Conservation (phyloP, 1,140 invertebrate genomes). For the Eumeta japonica region DNA sequence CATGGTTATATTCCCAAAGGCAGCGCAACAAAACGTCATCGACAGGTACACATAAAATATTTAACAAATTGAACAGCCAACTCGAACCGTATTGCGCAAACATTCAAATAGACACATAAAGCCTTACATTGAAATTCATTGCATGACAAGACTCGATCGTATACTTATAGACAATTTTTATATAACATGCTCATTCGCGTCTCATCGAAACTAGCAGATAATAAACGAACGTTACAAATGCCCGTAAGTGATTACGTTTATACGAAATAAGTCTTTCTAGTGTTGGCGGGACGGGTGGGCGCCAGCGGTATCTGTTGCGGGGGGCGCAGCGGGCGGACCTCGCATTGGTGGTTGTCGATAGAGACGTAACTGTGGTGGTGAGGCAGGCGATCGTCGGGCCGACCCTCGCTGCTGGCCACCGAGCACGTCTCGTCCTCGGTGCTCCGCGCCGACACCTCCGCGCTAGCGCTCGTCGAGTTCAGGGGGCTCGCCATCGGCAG, state of each 20-base stretch:
- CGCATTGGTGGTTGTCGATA: constrained; percentile 52
- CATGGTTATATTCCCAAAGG: too few relatives aligned
- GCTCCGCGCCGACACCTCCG: constrained; percentile 51
- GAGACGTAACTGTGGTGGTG: constrained; percentile 56
- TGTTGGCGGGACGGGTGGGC: constrained; percentile 38
- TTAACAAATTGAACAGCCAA: too few relatives aligned
- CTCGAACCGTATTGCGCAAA: too few relatives aligned
- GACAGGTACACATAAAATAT: constrained; percentile 9
- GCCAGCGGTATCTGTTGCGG: constrained; percentile 49
- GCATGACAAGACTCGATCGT: too few relatives aligned
- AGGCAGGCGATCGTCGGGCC: constrained; percentile 45
- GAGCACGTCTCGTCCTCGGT: constrained; percentile 56
- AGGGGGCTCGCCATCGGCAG: constrained; percentile 54
- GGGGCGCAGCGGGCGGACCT: constrained; percentile 48
- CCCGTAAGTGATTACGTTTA: constrained; percentile 21
- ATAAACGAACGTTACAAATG: too few relatives aligned
- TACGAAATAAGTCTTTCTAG: constrained; percentile 57
- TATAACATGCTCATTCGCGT: too few relatives aligned
- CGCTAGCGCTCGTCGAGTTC: constrained; percentile 51
- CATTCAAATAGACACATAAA: too few relatives aligned
- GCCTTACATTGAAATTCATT: too few relatives aligned
- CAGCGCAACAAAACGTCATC: too few relatives aligned
- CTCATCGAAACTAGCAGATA: too few relatives aligned
- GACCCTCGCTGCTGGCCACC: constrained; percentile 48
- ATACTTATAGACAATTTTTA: constrained; percentile 28